Evolutionary conservation across 2,888 invertebrate genomes (phyloP), one percentile per base, ranked within the genome.

Genomic region (Drosophila cracens): DNA sequence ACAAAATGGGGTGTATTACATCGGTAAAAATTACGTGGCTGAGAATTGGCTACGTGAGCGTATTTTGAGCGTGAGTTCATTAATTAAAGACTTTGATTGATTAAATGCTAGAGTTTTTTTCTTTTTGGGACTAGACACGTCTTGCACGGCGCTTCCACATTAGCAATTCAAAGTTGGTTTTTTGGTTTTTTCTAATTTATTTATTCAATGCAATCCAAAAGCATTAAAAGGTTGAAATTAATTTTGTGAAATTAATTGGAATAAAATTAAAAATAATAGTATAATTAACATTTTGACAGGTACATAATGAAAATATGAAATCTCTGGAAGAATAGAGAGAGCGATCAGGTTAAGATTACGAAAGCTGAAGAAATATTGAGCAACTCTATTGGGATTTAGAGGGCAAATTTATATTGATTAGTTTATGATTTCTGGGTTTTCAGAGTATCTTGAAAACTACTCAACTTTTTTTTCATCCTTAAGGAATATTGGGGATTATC

Each of bases 11-110:
- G 58, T 61, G 76, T 70, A 43, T 61, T 60, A 60, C 40, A 64
- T 48, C 64, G 56, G 36, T 51, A 40, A 40, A 48, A 34, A 38
- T 56, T 67, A 68, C 67, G 68, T 66, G 68, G 40, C 34, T 16
- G 33, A 52, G 38, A 36, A 53, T 51, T 36, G 43, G 27, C 56
- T 57, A 57, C 70, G 54, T 70, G 74, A 63, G 70, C 40, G 31
- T 46, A 31, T 40, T 27, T 8, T 25, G 56, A 46, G 58, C 48
- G 58, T 68, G 58, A 49, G 40, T 61, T 8, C 40, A 46, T 38
- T 65, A 43, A 18, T 29, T 27, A 31, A 33, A 68, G 31, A 53
- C 53, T 61, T 66, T 67, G 60, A 73, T 73, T 73, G 72, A 51
- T 49, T 46, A 11, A 58, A 48, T 27, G 52, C 33, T 46, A 38